phyloP scores from a whole-genome alignment of 2,113 vertebrate species.

The Hypanus sabinus region DNA sequence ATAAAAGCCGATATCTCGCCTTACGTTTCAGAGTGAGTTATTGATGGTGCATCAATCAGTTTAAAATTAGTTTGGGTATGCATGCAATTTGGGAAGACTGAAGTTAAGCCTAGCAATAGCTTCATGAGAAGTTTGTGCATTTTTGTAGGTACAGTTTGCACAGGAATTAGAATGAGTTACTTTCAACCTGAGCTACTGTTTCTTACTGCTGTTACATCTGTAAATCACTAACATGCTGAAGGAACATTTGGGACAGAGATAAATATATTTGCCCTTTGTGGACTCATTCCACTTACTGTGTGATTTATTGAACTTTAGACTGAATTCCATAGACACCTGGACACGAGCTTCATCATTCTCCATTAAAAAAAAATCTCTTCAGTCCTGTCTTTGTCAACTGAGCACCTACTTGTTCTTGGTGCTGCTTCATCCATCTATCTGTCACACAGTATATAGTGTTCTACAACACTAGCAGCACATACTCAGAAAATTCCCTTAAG shows the following conservation, averaged over 20 bases:
- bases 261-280: not conserved
- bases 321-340: slow-evolving; percentile 1
- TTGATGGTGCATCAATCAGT: too few species aligned
- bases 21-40: too few species aligned
- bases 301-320: slow-evolving; percentile 25
- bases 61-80: not conserved
- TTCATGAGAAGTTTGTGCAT: not conserved
- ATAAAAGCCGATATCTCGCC: too few species aligned
- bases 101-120: not conserved
- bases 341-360: not conserved
- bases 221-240: slow-evolving; percentile 3
- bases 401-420: not conserved
- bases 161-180: not conserved
- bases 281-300: not conserved
- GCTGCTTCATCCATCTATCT: not conserved
- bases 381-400: not conserved
- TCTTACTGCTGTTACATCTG: not conserved
- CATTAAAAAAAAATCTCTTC: slow-evolving; percentile 23
- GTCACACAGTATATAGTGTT: not conserved
- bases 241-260: not conserved
- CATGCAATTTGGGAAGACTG: not conserved
- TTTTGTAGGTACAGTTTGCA: not conserved
- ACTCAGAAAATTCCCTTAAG: not conserved
- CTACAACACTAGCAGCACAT: not conserved
- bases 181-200: not conserved